Evolutionary conservation across 2,888 invertebrate species (phyloP), one percentile per base, ranked within the genome.

Genomic region (Reticulitermes lucifugus): DNA sequence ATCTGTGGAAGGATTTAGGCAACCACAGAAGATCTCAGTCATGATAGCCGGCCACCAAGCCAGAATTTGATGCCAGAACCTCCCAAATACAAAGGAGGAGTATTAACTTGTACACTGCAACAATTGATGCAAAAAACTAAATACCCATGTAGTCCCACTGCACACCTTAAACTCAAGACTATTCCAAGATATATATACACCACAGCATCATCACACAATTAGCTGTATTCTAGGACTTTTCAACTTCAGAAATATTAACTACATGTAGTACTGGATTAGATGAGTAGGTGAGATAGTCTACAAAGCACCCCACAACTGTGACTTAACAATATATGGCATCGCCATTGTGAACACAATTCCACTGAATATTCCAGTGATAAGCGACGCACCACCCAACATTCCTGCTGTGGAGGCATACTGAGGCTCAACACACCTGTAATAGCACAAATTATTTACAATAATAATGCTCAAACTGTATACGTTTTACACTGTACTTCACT

Each of bases 381-480:
- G 93, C 89, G 95, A 95, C 35, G 99, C 98, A 0, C 97, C 98
- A 73, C 97, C 98, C 90, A 98, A 96, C 99, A 99, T 99, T 85
- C 99, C 99, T 0, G 99, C 99, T 0, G 95, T 95, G 0, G 95
- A 92, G 25, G 97, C 96, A 90, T 97, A 93, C 89, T 96, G 95
- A 0, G 95, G 94, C n/a, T 96, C 95, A 25, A 97, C 97, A 70
- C 93, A 94, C 87, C 97, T 97, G 91, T 79, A 92, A 92, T 87
- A 65, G 14, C n/a, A 65, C n/a, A 65, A 65, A 9, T 65, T n/a
- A 65, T 65, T 65, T n/a, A 65, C 18, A 18, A 18, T 1, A 46
- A 46, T 9, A 46, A 35, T 35, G 35, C 35, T 35, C 35, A 35
- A 35, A 35, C 35, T 35, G 35, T 35, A 4, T 35, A 35, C 4